Evolutionary conservation across 2,113 vertebrate genomes (phyloP).

Genomic region (Hucho hucho): DNA sequence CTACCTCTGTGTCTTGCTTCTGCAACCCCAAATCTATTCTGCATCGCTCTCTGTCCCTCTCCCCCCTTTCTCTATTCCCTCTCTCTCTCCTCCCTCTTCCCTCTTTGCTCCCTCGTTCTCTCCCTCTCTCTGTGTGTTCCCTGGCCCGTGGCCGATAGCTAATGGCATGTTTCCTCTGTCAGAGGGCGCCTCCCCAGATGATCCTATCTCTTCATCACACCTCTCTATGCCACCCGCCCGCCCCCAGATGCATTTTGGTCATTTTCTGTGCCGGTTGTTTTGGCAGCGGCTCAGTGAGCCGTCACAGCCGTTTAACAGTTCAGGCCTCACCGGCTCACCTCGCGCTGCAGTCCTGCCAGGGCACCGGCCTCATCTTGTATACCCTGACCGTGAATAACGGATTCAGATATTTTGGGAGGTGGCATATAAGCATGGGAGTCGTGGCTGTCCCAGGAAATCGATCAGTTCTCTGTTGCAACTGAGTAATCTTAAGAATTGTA

Average conservation of each 20-base stretch:
- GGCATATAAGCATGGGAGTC: background rate
- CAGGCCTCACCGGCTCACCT: conserved; percentile 40
- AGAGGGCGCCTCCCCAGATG: conserved; percentile 24
- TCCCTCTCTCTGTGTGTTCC: conserved; percentile 31
- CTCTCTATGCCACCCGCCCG: conserved; percentile 2
- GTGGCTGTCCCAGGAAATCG: background rate
- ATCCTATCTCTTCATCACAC: conserved; percentile 36
- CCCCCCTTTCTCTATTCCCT: background rate
- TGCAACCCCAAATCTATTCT: background rate
- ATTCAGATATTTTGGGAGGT: background rate
- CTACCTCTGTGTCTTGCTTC: background rate
- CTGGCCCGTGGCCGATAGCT: conserved; percentile 39
- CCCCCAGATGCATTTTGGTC: conserved; percentile 57
- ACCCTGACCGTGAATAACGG: conserved; percentile 1
- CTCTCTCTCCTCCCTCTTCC: background rate
- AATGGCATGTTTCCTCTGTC: conserved; percentile 31
- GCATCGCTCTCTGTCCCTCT: background rate
- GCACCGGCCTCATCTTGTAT: background rate
- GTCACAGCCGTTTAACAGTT: conserved; percentile 57
- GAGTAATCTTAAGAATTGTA: background rate
- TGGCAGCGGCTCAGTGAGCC: conserved; percentile 59
- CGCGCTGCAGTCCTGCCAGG: conserved; percentile 36
- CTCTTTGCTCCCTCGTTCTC: background rate
- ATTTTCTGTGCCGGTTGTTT: conserved; percentile 63
- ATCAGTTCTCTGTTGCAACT: background rate